Percentiles rank a stretch among this genome's conserved stretches.
Conservation (phyloP, 2,888 invertebrate species). For the Drosophila flavopinicola region DNA sequence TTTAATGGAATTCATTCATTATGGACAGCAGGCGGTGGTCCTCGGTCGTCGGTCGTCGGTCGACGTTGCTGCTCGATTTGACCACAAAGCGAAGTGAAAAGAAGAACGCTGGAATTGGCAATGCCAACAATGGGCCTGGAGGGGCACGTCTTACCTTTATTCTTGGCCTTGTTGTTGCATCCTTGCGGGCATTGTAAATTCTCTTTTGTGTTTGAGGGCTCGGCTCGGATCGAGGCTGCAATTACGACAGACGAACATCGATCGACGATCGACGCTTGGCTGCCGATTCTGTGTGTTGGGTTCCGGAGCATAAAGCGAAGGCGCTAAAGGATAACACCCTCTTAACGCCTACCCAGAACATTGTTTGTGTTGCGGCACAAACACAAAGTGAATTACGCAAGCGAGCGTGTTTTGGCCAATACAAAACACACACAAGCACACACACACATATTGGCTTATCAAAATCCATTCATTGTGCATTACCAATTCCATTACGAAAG, state of each 20-base stretch:
- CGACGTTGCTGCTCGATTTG: conserved; percentile 49
- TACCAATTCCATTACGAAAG: conserved; percentile 2
- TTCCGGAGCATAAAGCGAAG: conserved; percentile 65
- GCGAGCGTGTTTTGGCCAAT: conserved; percentile 6
- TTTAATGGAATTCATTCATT: conserved; percentile 81
- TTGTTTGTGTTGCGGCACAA: conserved; percentile 47
- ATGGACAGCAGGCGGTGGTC: conserved; percentile 55
- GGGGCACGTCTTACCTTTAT: conserved; percentile 35
- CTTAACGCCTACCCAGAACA: conserved; percentile 75
- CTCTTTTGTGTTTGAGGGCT: conserved; percentile 48
- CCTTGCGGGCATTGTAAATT: conserved; percentile 72
- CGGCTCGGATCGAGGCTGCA: conserved; percentile 62
- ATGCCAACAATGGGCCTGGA: conserved; percentile 50
- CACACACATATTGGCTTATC: conserved; percentile 1
- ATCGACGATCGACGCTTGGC: conserved; percentile 23
- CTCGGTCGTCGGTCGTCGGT: too few relatives aligned
- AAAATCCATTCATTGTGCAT: conserved; percentile 8
- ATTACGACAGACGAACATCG: conserved; percentile 67
- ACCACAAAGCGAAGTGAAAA: conserved; percentile 52
- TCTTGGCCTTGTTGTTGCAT: conserved; percentile 17
- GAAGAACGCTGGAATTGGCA: conserved; percentile 42
- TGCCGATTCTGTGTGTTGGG: conserved; percentile 51
- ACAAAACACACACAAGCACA: conserved; percentile 10
- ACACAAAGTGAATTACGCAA: conserved; percentile 42
- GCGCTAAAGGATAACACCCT: conserved; percentile 83